Evolutionary conservation across 2,888 invertebrate genomes (phyloP).

Genomic region (Opisthograptis luteolata): DNA sequence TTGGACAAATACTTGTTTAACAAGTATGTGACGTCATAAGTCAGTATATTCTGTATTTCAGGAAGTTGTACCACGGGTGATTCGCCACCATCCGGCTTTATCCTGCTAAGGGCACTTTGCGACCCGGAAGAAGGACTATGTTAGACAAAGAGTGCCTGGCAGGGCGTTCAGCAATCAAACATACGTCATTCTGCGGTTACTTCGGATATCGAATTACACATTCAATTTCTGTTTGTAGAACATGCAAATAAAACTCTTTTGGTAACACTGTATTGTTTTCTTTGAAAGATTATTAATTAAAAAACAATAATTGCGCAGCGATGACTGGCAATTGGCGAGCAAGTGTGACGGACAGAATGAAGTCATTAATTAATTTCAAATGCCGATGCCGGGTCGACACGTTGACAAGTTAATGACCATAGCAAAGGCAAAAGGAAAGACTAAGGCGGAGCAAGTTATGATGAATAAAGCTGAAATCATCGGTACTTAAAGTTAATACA

Average conservation of each 20-base stretch:
- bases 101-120: constrained; percentile 42
- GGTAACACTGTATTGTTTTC: constrained; percentile 1
- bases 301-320: constrained; percentile 47
- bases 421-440: constrained; percentile 21
- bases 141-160: constrained; percentile 52
- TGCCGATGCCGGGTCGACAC: constrained; percentile 32
- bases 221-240: constrained; percentile 31
- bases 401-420: constrained; percentile 47
- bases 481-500: background rate
- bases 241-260: background rate
- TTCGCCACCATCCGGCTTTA: constrained; percentile 57
- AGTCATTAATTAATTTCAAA: constrained; percentile 58
- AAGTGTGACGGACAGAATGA: constrained; percentile 46
- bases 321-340: constrained; percentile 52
- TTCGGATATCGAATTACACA: constrained; percentile 45
- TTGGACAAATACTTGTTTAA: constrained; percentile 16
- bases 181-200: constrained; percentile 45
- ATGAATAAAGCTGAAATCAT: constrained; percentile 11
- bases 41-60: constrained; percentile 38
- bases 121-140: constrained; percentile 52
- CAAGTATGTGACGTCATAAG: constrained; percentile 33
- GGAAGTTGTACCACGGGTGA: constrained; percentile 57
- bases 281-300: constrained; percentile 20
- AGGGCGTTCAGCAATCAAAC: constrained; percentile 47
- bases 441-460: constrained; percentile 11